These are phyloP conservation scores for Selene dorsalis DNA, from an alignment of 2,797 vertebrate species.

Conservation along the genomic window DNA sequence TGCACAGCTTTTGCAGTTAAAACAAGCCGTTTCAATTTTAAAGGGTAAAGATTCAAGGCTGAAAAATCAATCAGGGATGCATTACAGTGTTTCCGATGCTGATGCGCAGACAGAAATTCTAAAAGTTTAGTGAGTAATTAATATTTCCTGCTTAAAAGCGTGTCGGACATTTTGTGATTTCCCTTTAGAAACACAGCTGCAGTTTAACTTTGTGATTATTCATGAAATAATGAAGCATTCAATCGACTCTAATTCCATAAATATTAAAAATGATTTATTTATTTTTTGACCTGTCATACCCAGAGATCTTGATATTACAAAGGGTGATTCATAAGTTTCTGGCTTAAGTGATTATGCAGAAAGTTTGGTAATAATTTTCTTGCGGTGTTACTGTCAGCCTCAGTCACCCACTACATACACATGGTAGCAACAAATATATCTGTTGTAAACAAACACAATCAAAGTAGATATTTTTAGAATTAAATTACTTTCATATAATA, in stretches of 20 bases:
- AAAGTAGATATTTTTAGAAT: neutral
- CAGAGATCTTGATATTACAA: neutral
- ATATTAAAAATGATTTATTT: neutral
- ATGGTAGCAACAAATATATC: neutral
- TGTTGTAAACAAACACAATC: neutral
- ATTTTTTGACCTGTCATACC: neutral
- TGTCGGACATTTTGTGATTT: slow-evolving; percentile 13
- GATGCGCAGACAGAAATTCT: slow-evolving; percentile 19
- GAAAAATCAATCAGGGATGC: slow-evolving; percentile 18
- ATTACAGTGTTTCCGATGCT: slow-evolving; percentile 11
- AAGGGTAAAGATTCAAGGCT: slow-evolving; percentile 29
- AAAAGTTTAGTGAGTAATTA: slow-evolving; percentile 1
- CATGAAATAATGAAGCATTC: neutral
- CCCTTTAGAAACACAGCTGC: neutral
- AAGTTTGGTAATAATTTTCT: neutral
- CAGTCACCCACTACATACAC: too few species aligned
- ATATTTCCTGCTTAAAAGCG: neutral
- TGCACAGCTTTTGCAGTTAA: slow-evolving; percentile 15
- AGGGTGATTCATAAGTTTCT: too few species aligned
- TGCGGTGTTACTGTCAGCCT: too few species aligned
- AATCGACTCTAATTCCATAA: neutral
- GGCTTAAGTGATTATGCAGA: neutral
- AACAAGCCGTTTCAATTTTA: slow-evolving; percentile 38
- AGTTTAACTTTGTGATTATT: neutral
- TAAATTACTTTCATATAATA: neutral